Evolutionary conservation across 2,797 vertebrate species (phyloP), one percentile per base, ranked within the genome.

Genomic region (Avahi laniger): DNA sequence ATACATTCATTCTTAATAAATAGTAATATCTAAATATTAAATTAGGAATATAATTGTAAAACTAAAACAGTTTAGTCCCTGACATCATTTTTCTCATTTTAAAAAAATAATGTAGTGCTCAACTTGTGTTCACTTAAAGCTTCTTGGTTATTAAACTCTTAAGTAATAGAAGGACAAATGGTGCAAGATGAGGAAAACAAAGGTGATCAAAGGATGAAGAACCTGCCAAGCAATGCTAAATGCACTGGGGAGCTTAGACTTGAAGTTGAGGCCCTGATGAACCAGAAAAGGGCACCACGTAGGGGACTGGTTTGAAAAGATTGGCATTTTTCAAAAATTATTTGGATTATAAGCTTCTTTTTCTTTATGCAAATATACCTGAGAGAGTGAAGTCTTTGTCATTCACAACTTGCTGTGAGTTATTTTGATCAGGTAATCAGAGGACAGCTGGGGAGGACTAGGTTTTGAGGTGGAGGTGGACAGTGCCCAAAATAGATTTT

Each of bases 321-420:
- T 2, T 86, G 79, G 85, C 80, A 95, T 96, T 94, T 94, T 54
- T 17, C 80, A 91, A 89, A 93, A 90, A 96, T 10, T 83, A 87
- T 97, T 92, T 96, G 11, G 35, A 82, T 69, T 48, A 72, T 6
- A 95, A 59, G 9, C 10, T 87, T 91, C 30, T 59, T 54, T 87
- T 82, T 91, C 88, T 95, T 87, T 94, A 85, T 84, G 46, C 43
- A 76, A 73, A 96, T 97, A 91, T 65, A 67, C 82, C 8, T 96
- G 30, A 92, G 87, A 96, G 69, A 81, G 73, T 84, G 88, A 96
- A n/a, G 2, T 7, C 17, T n/a, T 87, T 69, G 33, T 86, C 82
- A 82, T 84, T 90, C 35, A 83, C 46, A 93, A 65, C 30, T 92
- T 95, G 22, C 54, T 54, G 14, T 46, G 50, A 76, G 17, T 91